Evolutionary conservation across 2,888 invertebrate species (phyloP), one percentile per base, ranked within the genome.

Genomic region (Drosophila tanythrix): DNA sequence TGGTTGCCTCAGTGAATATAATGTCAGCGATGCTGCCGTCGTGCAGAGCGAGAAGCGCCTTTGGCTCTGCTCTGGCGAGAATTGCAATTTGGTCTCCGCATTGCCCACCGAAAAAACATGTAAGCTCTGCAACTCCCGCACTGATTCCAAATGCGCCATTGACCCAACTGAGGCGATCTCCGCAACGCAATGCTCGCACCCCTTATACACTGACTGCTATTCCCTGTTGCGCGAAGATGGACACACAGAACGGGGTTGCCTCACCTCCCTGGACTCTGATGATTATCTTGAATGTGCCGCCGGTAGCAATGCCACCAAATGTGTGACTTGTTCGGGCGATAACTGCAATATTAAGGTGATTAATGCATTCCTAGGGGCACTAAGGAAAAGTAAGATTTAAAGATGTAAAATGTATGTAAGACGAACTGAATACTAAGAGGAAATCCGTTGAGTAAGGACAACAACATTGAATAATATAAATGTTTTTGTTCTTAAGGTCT

Each of bases 231-330:
- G 91, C 35, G 69, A 72, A 0, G 60, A 77, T 78, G 92, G 92
- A 18, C 86, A 90, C 67, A 92, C 91, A 0, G 91, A 92, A 52
- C 90, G 93, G 0, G 92, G 92, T 5, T 92, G 92, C 13, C 57
- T 91, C 0, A 73, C 83, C 11, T 74, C 67, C 4, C 69, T 92
- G 36, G 82, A 90, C 3, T 80, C 59, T 0, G 83, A 83, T 0
- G 81, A 88, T 11, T 92, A 88, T 31, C 7, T 87, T 1, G 75
- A 74, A 0, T 92, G 92, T 52, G 70, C 85, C 2, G 27, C 18
- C 4, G 78, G 79, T 11, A 63, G 52, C 29, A 87, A 90, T 35
- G 35, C 65, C 18, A 77, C 75, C 3, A 69, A 81, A 5, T 93
- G 92, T 53, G 31, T 35, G 10, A 71, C 75, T 18, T 92, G 93